Evolutionary conservation across 1,140 invertebrate species (phyloP).

Genomic region (Hyles euphorbiae): DNA sequence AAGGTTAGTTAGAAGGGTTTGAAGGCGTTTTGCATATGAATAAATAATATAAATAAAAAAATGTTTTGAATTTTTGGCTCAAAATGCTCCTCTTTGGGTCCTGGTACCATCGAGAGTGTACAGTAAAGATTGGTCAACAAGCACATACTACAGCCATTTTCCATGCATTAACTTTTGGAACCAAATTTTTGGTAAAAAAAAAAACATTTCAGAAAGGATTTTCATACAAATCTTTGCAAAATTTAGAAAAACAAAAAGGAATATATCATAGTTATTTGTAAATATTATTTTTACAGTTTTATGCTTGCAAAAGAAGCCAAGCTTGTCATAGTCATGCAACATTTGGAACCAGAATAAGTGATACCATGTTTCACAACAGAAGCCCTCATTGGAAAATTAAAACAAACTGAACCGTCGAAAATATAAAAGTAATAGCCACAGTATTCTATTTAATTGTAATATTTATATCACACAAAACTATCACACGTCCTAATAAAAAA

Average conservation of each 20-base stretch:
- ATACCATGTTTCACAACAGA: not conserved
- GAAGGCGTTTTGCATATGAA: conserved; percentile 22
- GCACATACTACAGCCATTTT: conserved; percentile 21
- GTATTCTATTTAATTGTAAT: too few species aligned
- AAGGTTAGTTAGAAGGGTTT: conserved; percentile 17
- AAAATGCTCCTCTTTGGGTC: conserved; percentile 20
- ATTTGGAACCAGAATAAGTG: not conserved
- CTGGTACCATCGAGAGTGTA: conserved; percentile 68
- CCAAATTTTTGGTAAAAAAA: too few species aligned
- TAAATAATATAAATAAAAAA: conserved; percentile 28
- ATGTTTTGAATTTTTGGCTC: conserved; percentile 10
- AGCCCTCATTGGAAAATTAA: not conserved
- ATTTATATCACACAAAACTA: too few species aligned
- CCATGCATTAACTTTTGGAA: conserved; percentile 34
- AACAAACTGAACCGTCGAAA: too few species aligned
- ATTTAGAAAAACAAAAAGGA: too few species aligned
- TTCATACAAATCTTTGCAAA: too few species aligned
- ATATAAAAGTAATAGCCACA: too few species aligned
- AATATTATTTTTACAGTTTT: not conserved
- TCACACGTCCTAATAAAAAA: not conserved
- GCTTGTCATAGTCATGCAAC: not conserved
- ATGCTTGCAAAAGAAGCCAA: not conserved
- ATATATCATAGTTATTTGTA: too few species aligned
- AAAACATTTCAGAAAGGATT: too few species aligned
- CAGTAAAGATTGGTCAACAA: conserved; percentile 34